Base-by-base conservation (phyloP, 2,888 invertebrate species). In the Gnatocerus cornutus region DNA sequence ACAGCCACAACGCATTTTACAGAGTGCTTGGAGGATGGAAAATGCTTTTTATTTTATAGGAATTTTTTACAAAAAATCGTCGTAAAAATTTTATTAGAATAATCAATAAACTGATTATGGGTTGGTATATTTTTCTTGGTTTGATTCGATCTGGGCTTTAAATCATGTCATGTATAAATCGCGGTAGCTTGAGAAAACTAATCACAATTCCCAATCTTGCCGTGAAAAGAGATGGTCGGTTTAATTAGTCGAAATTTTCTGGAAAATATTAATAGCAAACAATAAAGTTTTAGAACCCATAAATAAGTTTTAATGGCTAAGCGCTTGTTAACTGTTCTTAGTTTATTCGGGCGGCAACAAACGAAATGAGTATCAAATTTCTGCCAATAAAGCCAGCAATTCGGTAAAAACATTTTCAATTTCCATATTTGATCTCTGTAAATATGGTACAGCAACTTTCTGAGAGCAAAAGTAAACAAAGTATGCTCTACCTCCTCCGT, bases 391-490 rank as follows among this genome's bases (percentile, higher is more conserved):
- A 9, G 50, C 4, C 1, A 9, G 41, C 8, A 55, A 56, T 65
- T 52, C 52, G 50, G 41, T 66, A 53, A 56, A 63, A 68, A 68
- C 62, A 67, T n/a, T 68, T 43, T 27, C 52, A 53, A 63, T 63
- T 63, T 55, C 56, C 56, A 68, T 68, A 68, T 68, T 68, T 63
- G 68, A 68, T 55, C 62, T 56, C 16, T 55, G 68, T 63, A 68
- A 68, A 68, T 68, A 68, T 41, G 50, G 33, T 55, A 39, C n/a
- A 63, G 68, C 62, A 68, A 68, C 68, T 68, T 68, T 68, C 68
- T 50, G 71, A 68, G 56, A 71, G 72, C 64, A 72, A 73, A 74
- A 58, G 70, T 65, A 74, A 72, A 73, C 72, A 74, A 67, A 62
- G 62, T 67, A 62, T 62, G 69, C 63, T 67, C 33, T 69, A 66